These are phyloP conservation scores for Dimorphilus gyrociliatus DNA, from an alignment of 2,888 invertebrate species.

Conservation along the genomic window DNA sequence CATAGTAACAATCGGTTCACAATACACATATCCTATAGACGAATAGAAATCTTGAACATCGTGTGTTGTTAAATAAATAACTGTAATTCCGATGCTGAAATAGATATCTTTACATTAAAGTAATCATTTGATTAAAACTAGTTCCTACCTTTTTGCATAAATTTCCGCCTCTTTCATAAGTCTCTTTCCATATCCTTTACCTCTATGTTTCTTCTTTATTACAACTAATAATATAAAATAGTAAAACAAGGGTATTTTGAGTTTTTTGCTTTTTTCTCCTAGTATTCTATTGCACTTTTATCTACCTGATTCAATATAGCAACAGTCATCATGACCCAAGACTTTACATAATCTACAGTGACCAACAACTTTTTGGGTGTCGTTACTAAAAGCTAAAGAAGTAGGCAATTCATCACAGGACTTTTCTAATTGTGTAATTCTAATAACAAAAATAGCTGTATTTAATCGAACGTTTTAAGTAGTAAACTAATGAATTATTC, in stretches of 20 bases:
- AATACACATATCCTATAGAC: conserved; percentile 29
- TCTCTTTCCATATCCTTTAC: conserved; percentile 31
- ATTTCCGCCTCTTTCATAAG: conserved; percentile 34
- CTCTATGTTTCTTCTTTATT: conserved; percentile 17
- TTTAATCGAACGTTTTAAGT: background rate
- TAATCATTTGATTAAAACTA: background rate
- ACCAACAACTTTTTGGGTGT: conserved; percentile 16
- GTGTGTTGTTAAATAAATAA: conserved; percentile 33
- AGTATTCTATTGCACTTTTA: background rate
- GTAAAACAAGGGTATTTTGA: background rate
- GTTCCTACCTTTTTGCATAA: conserved; percentile 8
- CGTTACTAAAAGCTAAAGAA: conserved; percentile 15
- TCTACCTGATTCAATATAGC: conserved; percentile 31
- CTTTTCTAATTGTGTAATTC: conserved; percentile 24
- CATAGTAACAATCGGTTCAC: conserved; percentile 18
- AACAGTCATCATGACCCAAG: conserved; percentile 16
- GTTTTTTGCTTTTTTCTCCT: background rate
- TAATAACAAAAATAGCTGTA: too few relatives aligned
- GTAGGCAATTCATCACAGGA: conserved; percentile 23
- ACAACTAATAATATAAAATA: conserved; percentile 17
- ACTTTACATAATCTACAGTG: conserved; percentile 24
- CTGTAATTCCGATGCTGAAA: conserved; percentile 19
- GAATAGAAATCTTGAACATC: conserved; percentile 37
- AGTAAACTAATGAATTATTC: background rate
- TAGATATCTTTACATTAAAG: background rate